These are phyloP conservation scores for Rhimphoctona megacephalus DNA, from an alignment of 2,888 invertebrate genomes.

Conservation along the genomic window DNA sequence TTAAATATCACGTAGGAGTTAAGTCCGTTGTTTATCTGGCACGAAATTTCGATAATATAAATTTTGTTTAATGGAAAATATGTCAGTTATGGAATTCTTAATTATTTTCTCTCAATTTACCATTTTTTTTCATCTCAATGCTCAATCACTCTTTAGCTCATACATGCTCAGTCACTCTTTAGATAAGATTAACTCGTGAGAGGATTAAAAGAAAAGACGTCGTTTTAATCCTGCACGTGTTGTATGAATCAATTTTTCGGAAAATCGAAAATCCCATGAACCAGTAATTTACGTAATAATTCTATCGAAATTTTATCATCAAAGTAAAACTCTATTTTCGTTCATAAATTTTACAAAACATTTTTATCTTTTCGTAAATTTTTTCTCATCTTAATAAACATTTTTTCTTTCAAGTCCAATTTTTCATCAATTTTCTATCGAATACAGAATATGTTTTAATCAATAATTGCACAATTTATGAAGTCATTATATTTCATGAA, in stretches of 20 bases:
- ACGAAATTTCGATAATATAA: constrained; percentile 16
- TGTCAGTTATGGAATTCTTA: constrained; percentile 12
- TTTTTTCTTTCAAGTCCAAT: no score
- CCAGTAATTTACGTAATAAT: neutral
- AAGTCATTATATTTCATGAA: neutral
- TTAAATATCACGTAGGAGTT: constrained; percentile 16
- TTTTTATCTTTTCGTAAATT: neutral
- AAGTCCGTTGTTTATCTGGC: constrained; percentile 5
- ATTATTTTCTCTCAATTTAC: neutral
- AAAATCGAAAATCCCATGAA: neutral
- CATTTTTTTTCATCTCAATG: neutral
- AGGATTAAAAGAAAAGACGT: neutral
- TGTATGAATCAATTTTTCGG: neutral
- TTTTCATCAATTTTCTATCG: neutral
- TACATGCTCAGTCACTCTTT: neutral
- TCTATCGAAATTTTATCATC: neutral
- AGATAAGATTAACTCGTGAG: neutral
- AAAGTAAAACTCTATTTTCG: neutral
- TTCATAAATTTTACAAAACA: neutral
- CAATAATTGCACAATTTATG: neutral
- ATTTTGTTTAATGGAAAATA: constrained; percentile 1
- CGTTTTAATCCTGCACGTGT: neutral
- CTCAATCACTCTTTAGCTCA: neutral
- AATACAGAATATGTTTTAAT: no score
- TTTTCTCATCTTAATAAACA: neutral